Conservation (phyloP, 1,140 invertebrate genomes). For the Venustaconcha ellipsiformis region DNA sequence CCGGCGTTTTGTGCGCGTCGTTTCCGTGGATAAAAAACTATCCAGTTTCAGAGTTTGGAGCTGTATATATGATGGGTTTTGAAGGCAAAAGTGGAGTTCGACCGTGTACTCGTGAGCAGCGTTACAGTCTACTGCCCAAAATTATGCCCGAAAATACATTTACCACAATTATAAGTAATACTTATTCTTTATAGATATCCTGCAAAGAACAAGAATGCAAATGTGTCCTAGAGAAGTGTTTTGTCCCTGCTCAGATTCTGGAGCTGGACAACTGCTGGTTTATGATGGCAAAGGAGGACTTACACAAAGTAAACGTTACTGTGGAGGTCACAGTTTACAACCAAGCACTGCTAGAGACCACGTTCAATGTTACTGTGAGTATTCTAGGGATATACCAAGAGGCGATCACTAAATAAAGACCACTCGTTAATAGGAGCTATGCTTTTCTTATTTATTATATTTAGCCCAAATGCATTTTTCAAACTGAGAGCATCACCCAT, state of each 20-base stretch:
- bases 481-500: neutral
- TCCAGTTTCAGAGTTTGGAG: no score
- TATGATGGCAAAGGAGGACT: constrained; percentile 12
- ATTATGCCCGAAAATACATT: no score
- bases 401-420: neutral
- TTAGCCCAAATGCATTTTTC: neutral
- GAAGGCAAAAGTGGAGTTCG: no score
- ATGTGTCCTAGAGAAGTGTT: constrained; percentile 7
- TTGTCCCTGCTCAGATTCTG: constrained; percentile 2
- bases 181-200: no score
- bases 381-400: neutral
- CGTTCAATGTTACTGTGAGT: constrained; percentile 5
- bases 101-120: no score
- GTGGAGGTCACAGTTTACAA: constrained; percentile 18
- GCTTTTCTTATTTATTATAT: neutral
- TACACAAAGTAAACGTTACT: constrained; percentile 2
- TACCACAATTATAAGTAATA: no score
- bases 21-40: no score
- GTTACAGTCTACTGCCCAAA: no score
- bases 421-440: neutral
- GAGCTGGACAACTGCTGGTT: constrained; percentile 25
- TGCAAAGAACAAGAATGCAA: neutral
- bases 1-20: no score
- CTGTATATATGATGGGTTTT: no score
- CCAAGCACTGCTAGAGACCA: constrained; percentile 14